Base-by-base conservation (phyloP, 1,140 invertebrate genomes). In the Zaprionus taronus region DNA sequence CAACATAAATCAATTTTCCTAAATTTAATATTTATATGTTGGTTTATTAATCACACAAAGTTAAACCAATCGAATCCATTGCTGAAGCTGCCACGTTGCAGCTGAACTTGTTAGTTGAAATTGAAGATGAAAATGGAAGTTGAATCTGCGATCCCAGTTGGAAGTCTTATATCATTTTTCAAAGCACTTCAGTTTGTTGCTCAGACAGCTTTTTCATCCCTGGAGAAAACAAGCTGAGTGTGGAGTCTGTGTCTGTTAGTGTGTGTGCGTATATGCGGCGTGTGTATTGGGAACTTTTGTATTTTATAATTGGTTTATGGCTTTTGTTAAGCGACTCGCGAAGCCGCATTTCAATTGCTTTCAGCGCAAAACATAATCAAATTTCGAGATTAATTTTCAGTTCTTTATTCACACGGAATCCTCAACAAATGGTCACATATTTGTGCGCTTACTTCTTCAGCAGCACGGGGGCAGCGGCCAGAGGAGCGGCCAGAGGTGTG, bases 221-320 rank as follows among this genome's bases (percentile, higher is more conserved):
- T 74, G 66, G 58, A 38, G 15, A 49, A 47, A 55, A 15, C 31
- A 26, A 24, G 38, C 22, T 57, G 49, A 51, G 20, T 53, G 28
- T 53, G 28, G 5, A 22, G 24, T n/a, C 28, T 4, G 38, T 57
- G 41, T 31, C 31, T 36, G 61, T 1, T 56, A 34, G 60, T 12
- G 69, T 56, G 31, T 72, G 31, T 34, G 57, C 12, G 6, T 20
- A 20, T 31, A 24, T 38, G 28, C 44, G 53, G 57, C 15, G 28
- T 17, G 14, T 31, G 44, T 57, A 36, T 57, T 66, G 55, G n/a
- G 41, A 80, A 77, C 64, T 77, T 73, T 80, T 73, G 65, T 70
- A 65, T 60, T 72, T 84, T 77, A 84, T 89, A 89, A 87, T 87
- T 89, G 81, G 72, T 84, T 89, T 87, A 89, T 73, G 81, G 78